A percentile compares a stretch with the other conserved stretches of the same genome.
phyloP scores from a whole-genome alignment of 2,797 vertebrate species.

The Eleutherodactylus coqui region DNA sequence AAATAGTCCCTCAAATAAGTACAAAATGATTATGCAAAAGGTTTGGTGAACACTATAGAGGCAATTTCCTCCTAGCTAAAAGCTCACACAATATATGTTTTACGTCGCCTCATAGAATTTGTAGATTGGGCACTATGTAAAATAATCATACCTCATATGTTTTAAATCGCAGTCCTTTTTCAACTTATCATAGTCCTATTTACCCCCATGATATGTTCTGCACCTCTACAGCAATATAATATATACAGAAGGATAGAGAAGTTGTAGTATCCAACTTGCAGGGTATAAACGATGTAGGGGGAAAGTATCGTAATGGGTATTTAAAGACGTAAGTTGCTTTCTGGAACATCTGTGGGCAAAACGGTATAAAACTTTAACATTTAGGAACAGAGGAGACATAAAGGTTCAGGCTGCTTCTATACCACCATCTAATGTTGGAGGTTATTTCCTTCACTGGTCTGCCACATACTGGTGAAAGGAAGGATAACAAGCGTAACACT shows the following conservation, averaged over 20 bases:
- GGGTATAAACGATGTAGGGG: not conserved
- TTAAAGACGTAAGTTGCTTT: not conserved
- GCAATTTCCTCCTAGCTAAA: too few species aligned
- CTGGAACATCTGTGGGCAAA: not conserved
- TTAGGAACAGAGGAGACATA: not conserved
- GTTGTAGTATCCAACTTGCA: not conserved
- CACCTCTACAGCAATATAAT: too few species aligned
- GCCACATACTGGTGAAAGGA: constrained; percentile 39
- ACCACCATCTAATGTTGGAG: not conserved
- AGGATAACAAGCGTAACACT: not conserved
- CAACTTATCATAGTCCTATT: too few species aligned
- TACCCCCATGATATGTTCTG: too few species aligned
- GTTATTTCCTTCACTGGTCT: constrained; percentile 24
- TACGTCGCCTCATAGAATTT: too few species aligned
- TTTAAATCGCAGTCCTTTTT: too few species aligned
- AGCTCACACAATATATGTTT: too few species aligned
- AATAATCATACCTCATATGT: too few species aligned
- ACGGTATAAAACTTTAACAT: not conserved
- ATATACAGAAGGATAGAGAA: too few species aligned
- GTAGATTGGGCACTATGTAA: too few species aligned
- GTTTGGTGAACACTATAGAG: not conserved
- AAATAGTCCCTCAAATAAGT: not conserved
- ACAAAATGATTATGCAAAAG: not conserved
- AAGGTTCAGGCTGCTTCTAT: not conserved
- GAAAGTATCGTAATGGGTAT: not conserved